phyloP scores from a whole-genome alignment of 2,113 vertebrate genomes.

The Calidris pugnax region DNA sequence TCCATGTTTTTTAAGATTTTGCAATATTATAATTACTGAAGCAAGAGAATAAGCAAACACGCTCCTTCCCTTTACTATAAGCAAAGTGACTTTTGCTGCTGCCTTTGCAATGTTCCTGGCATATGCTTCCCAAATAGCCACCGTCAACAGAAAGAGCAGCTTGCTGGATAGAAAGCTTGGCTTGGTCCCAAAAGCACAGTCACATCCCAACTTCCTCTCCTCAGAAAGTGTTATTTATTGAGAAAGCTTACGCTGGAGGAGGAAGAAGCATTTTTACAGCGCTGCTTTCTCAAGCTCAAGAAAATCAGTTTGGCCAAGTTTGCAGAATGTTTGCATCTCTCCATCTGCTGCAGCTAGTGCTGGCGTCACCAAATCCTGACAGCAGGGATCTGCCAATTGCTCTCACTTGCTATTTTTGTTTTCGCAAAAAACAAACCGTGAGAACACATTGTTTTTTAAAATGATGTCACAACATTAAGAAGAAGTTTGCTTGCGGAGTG shows the following conservation, averaged over 20 bases:
- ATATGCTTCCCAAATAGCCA: neutral
- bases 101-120: neutral
- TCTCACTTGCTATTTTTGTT: constrained; percentile 13
- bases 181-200: neutral
- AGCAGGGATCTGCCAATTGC: neutral
- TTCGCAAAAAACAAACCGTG: neutral
- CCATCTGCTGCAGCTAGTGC: constrained; percentile 21
- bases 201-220: neutral
- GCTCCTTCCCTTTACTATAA: neutral
- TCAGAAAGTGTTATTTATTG: neutral
- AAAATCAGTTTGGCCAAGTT: neutral
- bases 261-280: neutral
- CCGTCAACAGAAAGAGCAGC: neutral
- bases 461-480: constrained; percentile 3
- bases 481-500: neutral
- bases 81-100: neutral
- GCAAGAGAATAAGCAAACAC: neutral
- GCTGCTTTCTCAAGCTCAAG: neutral
- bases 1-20: neutral
- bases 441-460: neutral
- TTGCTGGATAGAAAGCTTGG: constrained; percentile 3
- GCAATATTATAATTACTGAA: neutral
- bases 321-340: neutral
- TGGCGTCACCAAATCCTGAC: neutral
- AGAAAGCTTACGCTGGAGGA: neutral